Conservation (phyloP, 2,797 vertebrate species). For the Argyrosomus regius region DNA sequence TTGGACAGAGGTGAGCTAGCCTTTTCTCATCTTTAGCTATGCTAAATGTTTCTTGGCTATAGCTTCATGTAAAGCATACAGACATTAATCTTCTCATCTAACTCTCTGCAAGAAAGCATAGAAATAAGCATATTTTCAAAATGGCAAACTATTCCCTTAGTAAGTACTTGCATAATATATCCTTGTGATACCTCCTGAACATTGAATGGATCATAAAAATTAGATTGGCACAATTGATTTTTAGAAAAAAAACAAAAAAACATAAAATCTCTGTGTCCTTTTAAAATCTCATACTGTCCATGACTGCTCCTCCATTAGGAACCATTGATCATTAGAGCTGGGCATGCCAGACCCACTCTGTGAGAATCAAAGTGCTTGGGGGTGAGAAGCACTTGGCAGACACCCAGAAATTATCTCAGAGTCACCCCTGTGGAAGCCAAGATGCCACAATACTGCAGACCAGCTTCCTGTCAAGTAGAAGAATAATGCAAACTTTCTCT, state of each 20-base stretch:
- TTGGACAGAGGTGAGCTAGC: background rate
- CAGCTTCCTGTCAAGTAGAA: conserved; percentile 78
- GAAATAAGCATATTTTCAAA: background rate
- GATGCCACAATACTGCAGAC: conserved; percentile 73
- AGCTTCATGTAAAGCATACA: background rate
- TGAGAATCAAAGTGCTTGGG: conserved; percentile 63
- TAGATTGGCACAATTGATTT: conserved; percentile 26
- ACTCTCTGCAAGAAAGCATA: background rate
- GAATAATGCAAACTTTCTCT: conserved; percentile 77
- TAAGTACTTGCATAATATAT: conserved; percentile 25
- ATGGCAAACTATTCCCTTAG: background rate
- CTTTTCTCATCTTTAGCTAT: background rate
- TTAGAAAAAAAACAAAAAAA: conserved; percentile 7
- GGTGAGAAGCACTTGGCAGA: conserved; percentile 66
- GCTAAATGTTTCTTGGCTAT: background rate
- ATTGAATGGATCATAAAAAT: conserved; percentile 39
- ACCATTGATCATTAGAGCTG: conserved; percentile 61
- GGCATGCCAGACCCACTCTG: conserved; percentile 51
- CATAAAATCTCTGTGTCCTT: conserved; percentile 23
- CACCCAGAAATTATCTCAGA: conserved; percentile 75
- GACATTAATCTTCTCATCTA: background rate
- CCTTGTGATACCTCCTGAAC: conserved; percentile 23
- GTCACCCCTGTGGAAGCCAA: conserved; percentile 76
- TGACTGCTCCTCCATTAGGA: conserved; percentile 67
- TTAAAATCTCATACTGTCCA: conserved; percentile 42